Evolutionary conservation across 2,888 invertebrate species (phyloP).

Genomic region (Auanema freiburgensis): DNA sequence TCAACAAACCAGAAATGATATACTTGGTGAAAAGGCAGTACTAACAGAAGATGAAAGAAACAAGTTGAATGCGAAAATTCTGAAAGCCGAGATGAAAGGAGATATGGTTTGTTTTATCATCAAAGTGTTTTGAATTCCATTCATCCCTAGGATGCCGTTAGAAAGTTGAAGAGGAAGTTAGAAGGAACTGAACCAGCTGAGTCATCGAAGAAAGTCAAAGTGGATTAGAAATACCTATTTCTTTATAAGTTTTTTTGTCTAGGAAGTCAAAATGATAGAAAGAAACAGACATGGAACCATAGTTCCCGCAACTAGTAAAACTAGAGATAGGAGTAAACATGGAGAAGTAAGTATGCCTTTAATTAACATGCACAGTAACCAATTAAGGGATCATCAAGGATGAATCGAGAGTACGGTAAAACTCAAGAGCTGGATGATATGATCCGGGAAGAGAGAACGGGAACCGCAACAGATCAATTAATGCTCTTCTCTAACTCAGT

Average conservation of each 20-base stretch:
- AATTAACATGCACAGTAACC: neutral
- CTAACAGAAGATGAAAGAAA: constrained; percentile 76
- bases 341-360: constrained; percentile 23
- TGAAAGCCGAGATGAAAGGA: constrained; percentile 92
- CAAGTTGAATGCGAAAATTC: constrained; percentile 82
- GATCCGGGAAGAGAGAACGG: constrained; percentile 76
- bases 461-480: constrained; percentile 79
- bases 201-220: constrained; percentile 15
- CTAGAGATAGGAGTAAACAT: constrained; percentile 29
- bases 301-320: constrained; percentile 37
- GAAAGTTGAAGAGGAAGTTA: constrained; percentile 77
- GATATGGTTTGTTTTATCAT: constrained; percentile 69
- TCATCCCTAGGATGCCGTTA: constrained; percentile 70
- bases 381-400: constrained; percentile 38
- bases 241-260: neutral
- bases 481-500: constrained; percentile 72
- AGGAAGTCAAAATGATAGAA: constrained; percentile 41
- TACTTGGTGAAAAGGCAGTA: constrained; percentile 12
- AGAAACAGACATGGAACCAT: constrained; percentile 42
- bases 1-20: constrained; percentile 29
- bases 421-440: constrained; percentile 48
- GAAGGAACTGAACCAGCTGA: constrained; percentile 66
- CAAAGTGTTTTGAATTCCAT: constrained; percentile 3
- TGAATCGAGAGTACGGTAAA: constrained; percentile 50
- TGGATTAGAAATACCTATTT: neutral